Evolutionary conservation across 2,113 vertebrate species (phyloP).

Genomic region (Ifrita kowaldi): DNA sequence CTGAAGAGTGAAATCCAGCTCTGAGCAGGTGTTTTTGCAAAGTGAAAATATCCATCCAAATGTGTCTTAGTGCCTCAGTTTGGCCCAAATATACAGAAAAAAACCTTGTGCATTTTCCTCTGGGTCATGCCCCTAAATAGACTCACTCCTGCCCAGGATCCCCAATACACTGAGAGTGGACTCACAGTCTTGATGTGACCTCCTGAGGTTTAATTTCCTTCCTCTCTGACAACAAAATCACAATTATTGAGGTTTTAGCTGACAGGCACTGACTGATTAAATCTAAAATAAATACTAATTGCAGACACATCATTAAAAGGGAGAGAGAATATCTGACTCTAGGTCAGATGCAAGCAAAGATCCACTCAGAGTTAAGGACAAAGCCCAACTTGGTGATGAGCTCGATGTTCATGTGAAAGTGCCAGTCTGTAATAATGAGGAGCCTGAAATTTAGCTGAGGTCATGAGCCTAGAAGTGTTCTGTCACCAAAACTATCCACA

Average conservation of each 20-base stretch:
- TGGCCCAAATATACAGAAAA: background rate
- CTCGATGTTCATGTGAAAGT: background rate
- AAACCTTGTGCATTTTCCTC: background rate
- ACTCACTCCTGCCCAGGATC: background rate
- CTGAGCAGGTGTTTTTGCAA: background rate
- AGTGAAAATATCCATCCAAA: background rate
- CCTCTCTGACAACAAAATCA: background rate
- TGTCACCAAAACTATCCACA: background rate
- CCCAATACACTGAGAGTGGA: background rate
- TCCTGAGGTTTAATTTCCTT: conserved; percentile 29
- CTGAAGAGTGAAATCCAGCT: background rate
- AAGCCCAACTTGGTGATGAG: background rate
- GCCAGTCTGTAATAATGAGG: background rate
- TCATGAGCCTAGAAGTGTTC: background rate
- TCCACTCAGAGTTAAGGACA: background rate
- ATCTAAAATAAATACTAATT: conserved; percentile 46
- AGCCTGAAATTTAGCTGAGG: background rate
- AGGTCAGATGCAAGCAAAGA: background rate
- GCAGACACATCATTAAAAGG: background rate
- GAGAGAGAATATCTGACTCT: background rate
- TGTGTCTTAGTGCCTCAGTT: background rate
- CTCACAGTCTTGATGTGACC: background rate
- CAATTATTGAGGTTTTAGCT: conserved; percentile 24
- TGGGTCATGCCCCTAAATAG: background rate
- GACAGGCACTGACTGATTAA: conserved; percentile 20